Evolutionary conservation across 2,888 invertebrate species (phyloP).

Genomic region (Leptura quadrifasciata): DNA sequence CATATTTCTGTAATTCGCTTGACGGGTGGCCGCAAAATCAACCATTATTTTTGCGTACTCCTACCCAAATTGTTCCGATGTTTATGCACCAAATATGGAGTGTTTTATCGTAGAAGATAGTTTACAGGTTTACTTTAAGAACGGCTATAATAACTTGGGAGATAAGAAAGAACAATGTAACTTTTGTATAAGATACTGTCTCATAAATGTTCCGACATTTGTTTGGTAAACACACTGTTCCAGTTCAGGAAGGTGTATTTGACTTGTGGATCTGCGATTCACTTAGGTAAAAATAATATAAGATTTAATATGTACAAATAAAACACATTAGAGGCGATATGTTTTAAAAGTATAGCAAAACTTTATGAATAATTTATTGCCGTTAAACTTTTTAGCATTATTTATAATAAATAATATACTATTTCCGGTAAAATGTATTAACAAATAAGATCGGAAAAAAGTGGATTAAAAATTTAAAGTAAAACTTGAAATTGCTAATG

Average conservation of each 20-base stretch:
- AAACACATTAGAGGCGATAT: too few relatives aligned
- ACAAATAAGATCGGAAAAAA: too few relatives aligned
- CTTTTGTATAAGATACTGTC: background rate
- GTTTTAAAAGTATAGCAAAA: too few relatives aligned
- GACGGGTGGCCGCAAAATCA: conserved; percentile 36
- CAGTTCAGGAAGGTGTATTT: background rate
- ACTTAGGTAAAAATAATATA: too few relatives aligned
- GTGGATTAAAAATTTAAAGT: too few relatives aligned
- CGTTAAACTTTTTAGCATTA: too few relatives aligned
- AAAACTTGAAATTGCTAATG: too few relatives aligned
- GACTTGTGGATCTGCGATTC: background rate
- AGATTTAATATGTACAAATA: too few relatives aligned
- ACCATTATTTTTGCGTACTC: background rate
- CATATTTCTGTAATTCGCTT: conserved; percentile 47
- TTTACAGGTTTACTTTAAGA: background rate
- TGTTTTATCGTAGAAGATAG: background rate
- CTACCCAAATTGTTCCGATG: background rate
- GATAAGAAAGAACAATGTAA: conserved; percentile 7
- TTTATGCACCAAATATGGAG: background rate
- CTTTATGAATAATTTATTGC: too few relatives aligned
- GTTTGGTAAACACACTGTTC: background rate
- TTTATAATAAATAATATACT: too few relatives aligned
- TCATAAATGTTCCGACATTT: background rate
- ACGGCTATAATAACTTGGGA: background rate
- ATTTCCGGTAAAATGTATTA: too few relatives aligned